These are phyloP conservation scores for Cheilinus undulatus DNA, from an alignment of 2,113 vertebrate genomes.

Conservation along the genomic window DNA sequence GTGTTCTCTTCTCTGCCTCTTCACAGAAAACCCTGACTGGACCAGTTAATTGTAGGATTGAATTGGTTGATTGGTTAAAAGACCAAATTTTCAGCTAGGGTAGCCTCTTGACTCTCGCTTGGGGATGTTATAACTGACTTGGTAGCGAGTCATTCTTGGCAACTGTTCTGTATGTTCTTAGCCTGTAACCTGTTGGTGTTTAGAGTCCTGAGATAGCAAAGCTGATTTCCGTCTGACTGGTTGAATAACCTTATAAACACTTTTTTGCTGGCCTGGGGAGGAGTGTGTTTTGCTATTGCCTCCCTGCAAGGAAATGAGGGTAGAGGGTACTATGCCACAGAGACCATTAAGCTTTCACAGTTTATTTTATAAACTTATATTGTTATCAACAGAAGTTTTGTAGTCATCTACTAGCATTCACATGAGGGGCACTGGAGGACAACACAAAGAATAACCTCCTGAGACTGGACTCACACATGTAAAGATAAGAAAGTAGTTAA, in stretches of 20 bases:
- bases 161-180: not conserved
- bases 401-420: constrained; percentile 10
- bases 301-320: not conserved
- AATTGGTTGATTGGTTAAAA: constrained; percentile 4
- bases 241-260: not conserved
- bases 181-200: not conserved
- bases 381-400: constrained; percentile 19
- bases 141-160: not conserved
- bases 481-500: too few relatives aligned
- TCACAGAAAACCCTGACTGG: constrained; percentile 14
- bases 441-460: not conserved
- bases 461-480: too few relatives aligned
- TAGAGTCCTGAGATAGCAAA: not conserved
- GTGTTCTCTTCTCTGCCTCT: constrained; percentile 7
- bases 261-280: constrained; percentile 7
- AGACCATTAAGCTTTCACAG: constrained; percentile 14
- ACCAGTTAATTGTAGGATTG: not conserved
- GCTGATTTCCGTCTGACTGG: not conserved
- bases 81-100: not conserved
- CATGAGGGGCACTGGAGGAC: constrained; percentile 1
- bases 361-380: too few relatives aligned
- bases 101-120: not conserved
- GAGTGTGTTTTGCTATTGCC: constrained; percentile 15
- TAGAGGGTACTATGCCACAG: constrained; percentile 27
- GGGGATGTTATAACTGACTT: not conserved